A percentile compares a stretch with the other conserved stretches of the same genome.
Evolutionary conservation across 2,113 vertebrate genomes (phyloP).

Genomic region (Cyanistes caeruleus): DNA sequence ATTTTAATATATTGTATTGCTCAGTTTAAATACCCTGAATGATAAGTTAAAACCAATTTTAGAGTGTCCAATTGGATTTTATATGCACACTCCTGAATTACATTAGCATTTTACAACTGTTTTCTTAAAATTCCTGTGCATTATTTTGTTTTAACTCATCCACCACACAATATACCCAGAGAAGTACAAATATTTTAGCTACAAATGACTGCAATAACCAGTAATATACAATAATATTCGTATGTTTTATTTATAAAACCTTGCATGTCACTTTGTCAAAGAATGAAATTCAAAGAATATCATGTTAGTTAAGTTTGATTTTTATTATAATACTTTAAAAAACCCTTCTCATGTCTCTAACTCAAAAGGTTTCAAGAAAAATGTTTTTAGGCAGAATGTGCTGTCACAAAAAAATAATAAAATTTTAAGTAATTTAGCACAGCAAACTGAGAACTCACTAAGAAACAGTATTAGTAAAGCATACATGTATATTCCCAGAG

Average conservation of each 20-base stretch:
- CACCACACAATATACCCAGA: background rate
- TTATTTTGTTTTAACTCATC: background rate
- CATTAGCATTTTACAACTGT: background rate
- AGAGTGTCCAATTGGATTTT: background rate
- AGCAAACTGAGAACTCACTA: background rate
- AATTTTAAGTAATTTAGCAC: background rate
- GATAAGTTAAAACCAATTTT: background rate
- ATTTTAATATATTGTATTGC: background rate
- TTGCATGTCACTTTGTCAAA: background rate
- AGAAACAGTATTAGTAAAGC: background rate
- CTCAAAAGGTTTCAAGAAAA: background rate
- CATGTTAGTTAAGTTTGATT: background rate
- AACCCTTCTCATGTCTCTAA: background rate
- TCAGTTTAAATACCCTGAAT: background rate
- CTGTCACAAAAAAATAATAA: background rate
- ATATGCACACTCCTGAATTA: background rate
- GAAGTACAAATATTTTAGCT: background rate
- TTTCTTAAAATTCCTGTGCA: background rate
- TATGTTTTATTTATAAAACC: background rate
- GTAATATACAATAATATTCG: background rate
- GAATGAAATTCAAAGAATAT: background rate
- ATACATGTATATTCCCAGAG: background rate
- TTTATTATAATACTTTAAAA: background rate
- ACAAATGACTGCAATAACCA: constrained; percentile 4
- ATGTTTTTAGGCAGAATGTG: background rate